Evolutionary conservation across 2,113 vertebrate genomes (phyloP).

Genomic region (Hoplias malabaricus): DNA sequence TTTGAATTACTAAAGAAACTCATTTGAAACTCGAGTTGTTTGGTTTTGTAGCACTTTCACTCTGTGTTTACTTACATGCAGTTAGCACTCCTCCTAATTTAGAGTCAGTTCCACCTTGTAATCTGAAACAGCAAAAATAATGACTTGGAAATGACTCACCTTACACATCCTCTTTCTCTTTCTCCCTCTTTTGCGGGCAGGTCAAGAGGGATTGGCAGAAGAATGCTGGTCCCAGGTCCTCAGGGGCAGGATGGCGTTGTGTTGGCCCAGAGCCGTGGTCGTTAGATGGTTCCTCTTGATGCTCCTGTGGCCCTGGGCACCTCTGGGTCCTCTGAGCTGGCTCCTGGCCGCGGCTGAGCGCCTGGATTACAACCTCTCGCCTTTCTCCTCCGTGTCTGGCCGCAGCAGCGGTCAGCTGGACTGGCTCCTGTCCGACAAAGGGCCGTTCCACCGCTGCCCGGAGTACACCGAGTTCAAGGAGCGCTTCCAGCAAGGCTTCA

Average conservation of each 20-base stretch:
- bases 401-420: slow-evolving; percentile 80
- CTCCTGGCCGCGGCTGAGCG: slow-evolving; percentile 77
- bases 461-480: slow-evolving; percentile 95
- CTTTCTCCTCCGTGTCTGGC: slow-evolving; percentile 62
- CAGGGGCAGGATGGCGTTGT: slow-evolving; percentile 95
- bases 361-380: slow-evolving; percentile 80
- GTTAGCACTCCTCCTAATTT: too few relatives aligned
- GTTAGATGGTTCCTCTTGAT: slow-evolving; percentile 77
- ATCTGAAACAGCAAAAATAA: too few relatives aligned
- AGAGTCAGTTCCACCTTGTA: too few relatives aligned
- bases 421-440: slow-evolving; percentile 95
- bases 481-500: slow-evolving; percentile 93
- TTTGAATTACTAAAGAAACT: too few relatives aligned
- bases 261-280: slow-evolving; percentile 75
- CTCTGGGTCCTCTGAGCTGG: slow-evolving; percentile 75
- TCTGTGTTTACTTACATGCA: too few relatives aligned
- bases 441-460: slow-evolving; percentile 92
- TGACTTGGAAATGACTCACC: neutral
- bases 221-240: slow-evolving; percentile 92
- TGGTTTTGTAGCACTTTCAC: too few relatives aligned
- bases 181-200: slow-evolving; percentile 59
- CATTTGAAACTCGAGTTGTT: too few relatives aligned
- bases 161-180: slow-evolving; percentile 23
- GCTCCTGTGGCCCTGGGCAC: slow-evolving; percentile 73
- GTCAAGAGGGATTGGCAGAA: slow-evolving; percentile 88